Evolutionary conservation across 2,888 invertebrate genomes (phyloP).

Genomic region (Metacarcinus magister): DNA sequence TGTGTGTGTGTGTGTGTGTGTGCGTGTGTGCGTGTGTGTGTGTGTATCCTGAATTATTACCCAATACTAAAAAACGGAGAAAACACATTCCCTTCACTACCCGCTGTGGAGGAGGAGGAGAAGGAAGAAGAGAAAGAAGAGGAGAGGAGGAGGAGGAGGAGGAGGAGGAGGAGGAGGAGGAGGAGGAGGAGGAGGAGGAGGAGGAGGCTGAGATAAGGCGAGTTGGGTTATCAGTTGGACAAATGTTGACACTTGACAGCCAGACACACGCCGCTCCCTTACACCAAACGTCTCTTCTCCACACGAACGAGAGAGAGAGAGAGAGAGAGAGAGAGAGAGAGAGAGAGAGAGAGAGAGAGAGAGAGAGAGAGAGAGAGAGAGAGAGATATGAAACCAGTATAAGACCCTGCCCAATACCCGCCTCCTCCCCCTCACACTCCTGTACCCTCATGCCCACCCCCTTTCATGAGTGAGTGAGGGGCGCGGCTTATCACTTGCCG

Average conservation of each 20-base stretch:
- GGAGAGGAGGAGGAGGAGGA: no score
- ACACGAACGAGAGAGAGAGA: background rate
- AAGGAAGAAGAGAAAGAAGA: slow-evolving; percentile 26
- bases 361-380: slow-evolving; percentile 29
- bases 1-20: no score
- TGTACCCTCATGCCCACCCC: background rate
- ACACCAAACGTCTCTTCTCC: background rate
- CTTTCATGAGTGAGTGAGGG: background rate
- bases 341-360: slow-evolving; percentile 39
- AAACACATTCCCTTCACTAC: slow-evolving; percentile 3
- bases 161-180: background rate
- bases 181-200: background rate
- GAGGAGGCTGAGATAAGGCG: background rate
- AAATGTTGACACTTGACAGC: slow-evolving; percentile 27
- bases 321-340: slow-evolving; percentile 39
- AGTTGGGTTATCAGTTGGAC: background rate
- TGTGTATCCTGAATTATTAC: background rate
- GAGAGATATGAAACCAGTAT: background rate
- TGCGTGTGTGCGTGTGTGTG: no score
- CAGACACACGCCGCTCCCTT: background rate
- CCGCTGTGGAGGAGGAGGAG: background rate
- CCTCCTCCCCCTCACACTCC: background rate
- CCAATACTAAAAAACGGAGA: background rate
- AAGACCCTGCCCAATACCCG: background rate
- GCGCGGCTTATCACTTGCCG: background rate